Percentiles rank a stretch among this genome's conserved stretches.
Evolutionary conservation across 2,797 vertebrate genomes (phyloP).

Genomic region (Phataginus tetradactyla): DNA sequence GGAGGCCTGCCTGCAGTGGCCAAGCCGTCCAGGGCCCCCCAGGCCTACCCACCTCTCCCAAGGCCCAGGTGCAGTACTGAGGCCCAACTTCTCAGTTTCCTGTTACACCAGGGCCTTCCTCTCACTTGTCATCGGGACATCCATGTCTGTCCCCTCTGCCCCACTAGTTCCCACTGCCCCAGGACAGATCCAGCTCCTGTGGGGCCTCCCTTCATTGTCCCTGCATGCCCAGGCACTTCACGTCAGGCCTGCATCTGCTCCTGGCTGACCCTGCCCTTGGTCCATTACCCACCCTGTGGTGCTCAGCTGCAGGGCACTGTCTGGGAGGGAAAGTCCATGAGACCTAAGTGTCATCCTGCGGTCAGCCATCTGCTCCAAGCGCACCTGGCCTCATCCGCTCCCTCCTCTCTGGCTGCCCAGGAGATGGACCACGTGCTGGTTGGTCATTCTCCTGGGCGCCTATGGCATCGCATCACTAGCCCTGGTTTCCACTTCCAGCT

Average conservation of each 20-base stretch:
- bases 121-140: neutral
- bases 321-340: accelerated
- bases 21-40: neutral
- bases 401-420: accelerated
- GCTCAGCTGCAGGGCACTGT: accelerated
- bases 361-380: neutral
- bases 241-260: neutral
- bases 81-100: neutral
- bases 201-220: no score
- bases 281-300: accelerated
- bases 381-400: neutral
- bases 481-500: accelerated
- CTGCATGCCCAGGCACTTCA: accelerated
- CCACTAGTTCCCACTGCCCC: neutral
- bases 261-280: neutral
- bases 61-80: no score
- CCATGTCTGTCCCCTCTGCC: accelerated
- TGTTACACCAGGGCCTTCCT: accelerated
- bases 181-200: neutral
- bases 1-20: neutral
- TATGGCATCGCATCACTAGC: accelerated
- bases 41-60: neutral
- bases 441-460: accelerated
- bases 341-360: accelerated
- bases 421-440: neutral